These are phyloP conservation scores for Drosophila greeni DNA, from an alignment of 2,888 invertebrate species.

Conservation along the genomic window DNA sequence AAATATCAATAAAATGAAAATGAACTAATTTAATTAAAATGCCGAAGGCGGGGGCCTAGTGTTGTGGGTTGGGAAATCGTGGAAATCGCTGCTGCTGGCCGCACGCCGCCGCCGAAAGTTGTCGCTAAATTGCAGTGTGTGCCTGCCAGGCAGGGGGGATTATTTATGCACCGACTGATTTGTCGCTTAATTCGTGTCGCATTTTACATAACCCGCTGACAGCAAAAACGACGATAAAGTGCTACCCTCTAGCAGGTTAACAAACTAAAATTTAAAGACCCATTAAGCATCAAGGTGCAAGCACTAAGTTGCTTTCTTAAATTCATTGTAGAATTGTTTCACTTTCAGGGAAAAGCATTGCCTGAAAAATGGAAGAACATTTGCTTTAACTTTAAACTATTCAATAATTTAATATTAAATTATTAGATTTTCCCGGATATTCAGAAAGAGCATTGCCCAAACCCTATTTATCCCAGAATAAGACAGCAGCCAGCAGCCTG, in stretches of 20 bases:
- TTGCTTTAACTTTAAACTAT: background rate
- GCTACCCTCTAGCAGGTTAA: background rate
- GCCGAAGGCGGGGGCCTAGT: constrained; percentile 10
- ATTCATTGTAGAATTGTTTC: too few relatives aligned
- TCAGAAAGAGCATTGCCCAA: background rate
- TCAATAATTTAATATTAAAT: background rate
- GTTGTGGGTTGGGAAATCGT: constrained; percentile 18
- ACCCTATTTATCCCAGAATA: background rate
- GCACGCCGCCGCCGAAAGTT: constrained; percentile 10
- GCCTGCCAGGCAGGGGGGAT: constrained; percentile 19
- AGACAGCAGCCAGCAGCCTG: background rate
- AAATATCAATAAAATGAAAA: constrained; percentile 40
- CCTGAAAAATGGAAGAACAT: background rate
- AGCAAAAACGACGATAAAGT: background rate
- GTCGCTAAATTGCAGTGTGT: constrained; percentile 4
- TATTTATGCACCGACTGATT: constrained; percentile 55
- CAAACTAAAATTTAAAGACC: background rate
- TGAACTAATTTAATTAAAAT: constrained; percentile 67
- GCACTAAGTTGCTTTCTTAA: too few relatives aligned
- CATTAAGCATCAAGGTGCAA: too few relatives aligned
- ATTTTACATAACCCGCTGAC: constrained; percentile 10
- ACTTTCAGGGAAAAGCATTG: too few relatives aligned
- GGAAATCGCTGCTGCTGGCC: constrained; percentile 1
- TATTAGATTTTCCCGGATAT: background rate
- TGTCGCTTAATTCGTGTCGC: constrained; percentile 43